Evolutionary conservation across 2,797 vertebrate species (phyloP), one percentile per base, ranked within the genome.

Genomic region (Thalassophryne amazonica): DNA sequence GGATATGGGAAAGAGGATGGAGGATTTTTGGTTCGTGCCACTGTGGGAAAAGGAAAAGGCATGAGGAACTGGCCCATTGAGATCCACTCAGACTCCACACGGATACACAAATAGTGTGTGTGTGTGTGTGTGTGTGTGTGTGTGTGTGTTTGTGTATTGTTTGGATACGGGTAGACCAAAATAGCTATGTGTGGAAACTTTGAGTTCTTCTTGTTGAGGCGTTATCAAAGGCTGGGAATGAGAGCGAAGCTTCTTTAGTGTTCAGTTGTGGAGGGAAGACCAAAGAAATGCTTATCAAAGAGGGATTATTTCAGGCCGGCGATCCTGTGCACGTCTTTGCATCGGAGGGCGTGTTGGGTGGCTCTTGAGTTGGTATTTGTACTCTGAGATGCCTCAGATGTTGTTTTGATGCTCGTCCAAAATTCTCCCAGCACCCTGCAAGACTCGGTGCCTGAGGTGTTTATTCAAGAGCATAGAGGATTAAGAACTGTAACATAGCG

Each of bases 1-100:
- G 63, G 65, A 89, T 81, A 78, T 91, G 89, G 88, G 88, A 90
- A 91, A 71, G 63, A 81, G 80, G 69, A 83, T 70, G 60, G 76
- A 85, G 80, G 84, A 79, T 86, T 84, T n/a, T n/a, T n/a, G 63
- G 72, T 85, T 56, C 51, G 46, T 73, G 76, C 66, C 80, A 78
- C 47, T 76, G 83, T 83, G 83, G 80, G 88, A 87, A 63, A 79
- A 76, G 80, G 88, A 87, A 63, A 79, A 76, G 61, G 51, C 68
- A 62, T 59, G 48, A 79, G 83, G 71, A 75, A 83, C 78, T 57
- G 64, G 53, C 40, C 80, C 60, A 50, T 67, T 62, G 77, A 79
- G 82, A 76, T 55, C 23, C 48, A 39, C 27, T 13, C 39, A 24
- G 1, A 56, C 42, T 30, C 53, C 47, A 33, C 24, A 27, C 33